phyloP scores from a whole-genome alignment of 2,113 vertebrate species.

The Chionodraco myersi region DNA sequence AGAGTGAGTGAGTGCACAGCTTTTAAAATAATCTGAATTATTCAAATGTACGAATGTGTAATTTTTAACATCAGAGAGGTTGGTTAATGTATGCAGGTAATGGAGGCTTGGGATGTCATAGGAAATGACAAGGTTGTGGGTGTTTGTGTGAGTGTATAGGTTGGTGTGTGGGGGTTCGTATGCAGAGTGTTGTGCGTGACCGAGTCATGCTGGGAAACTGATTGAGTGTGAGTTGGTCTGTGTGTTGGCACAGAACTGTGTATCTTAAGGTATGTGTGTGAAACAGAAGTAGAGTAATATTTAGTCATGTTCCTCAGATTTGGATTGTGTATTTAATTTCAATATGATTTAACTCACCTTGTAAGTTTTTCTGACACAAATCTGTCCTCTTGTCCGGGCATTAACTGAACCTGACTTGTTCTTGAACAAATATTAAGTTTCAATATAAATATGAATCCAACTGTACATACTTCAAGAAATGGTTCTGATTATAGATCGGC shows the following conservation, averaged over 20 bases:
- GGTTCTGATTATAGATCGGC: background rate
- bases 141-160: conserved; percentile 31
- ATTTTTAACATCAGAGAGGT: conserved; percentile 74
- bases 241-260: conserved; percentile 16
- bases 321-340: background rate
- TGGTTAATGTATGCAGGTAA: conserved; percentile 77
- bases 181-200: conserved; percentile 34
- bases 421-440: background rate
- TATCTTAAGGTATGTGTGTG: conserved; percentile 8
- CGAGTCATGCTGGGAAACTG: conserved; percentile 22
- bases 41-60: conserved; percentile 77
- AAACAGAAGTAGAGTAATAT: conserved; percentile 12
- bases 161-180: conserved; percentile 21
- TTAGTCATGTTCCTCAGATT: conserved; percentile 14
- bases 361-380: background rate
- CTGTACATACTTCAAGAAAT: background rate
- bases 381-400: background rate
- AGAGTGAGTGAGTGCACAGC: conserved; percentile 65
- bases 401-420: background rate
- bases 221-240: conserved; percentile 28
- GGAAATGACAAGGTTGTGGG: conserved; percentile 65
- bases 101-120: conserved; percentile 69
- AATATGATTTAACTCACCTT: background rate
- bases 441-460: background rate
- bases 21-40: conserved; percentile 81